Conservation (phyloP, 2,113 vertebrate species). For the Mormoops blainvillei region DNA sequence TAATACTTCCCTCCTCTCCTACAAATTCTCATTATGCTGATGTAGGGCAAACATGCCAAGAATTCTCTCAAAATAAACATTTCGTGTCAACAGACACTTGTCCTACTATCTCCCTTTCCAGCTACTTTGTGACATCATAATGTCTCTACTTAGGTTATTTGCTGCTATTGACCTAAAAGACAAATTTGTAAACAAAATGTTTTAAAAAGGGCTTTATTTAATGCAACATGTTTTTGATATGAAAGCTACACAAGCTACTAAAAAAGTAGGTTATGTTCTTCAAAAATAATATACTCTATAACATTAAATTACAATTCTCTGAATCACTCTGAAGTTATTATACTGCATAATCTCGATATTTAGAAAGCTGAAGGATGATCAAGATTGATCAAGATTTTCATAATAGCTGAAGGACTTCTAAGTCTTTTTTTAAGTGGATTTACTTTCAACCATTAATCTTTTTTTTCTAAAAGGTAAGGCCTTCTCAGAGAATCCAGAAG, state of each 20-base stretch:
- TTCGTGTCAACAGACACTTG: neutral
- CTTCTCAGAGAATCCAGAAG: neutral
- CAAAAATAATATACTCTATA: constrained; percentile 16
- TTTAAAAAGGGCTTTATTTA: neutral
- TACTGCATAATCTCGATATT: neutral
- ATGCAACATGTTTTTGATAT: neutral
- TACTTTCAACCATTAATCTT: constrained; percentile 10
- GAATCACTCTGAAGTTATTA: neutral
- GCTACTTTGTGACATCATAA: neutral
- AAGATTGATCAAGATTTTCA: neutral
- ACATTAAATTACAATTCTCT: neutral
- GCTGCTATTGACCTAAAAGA: neutral
- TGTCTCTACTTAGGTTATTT: neutral
- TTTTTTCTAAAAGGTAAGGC: neutral
- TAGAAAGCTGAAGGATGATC: neutral
- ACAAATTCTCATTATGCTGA: constrained; percentile 44
- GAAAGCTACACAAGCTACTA: neutral
- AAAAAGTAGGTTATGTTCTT: neutral
- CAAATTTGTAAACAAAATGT: neutral
- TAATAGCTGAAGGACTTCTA: neutral
- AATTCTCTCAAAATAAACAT: constrained; percentile 57
- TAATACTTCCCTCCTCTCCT: neutral
- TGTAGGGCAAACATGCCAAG: constrained; percentile 40
- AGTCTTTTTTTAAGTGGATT: neutral
- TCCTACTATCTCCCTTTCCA: neutral